phyloP scores from a whole-genome alignment of 2,888 invertebrate genomes.

The Anthophora plumipes region DNA sequence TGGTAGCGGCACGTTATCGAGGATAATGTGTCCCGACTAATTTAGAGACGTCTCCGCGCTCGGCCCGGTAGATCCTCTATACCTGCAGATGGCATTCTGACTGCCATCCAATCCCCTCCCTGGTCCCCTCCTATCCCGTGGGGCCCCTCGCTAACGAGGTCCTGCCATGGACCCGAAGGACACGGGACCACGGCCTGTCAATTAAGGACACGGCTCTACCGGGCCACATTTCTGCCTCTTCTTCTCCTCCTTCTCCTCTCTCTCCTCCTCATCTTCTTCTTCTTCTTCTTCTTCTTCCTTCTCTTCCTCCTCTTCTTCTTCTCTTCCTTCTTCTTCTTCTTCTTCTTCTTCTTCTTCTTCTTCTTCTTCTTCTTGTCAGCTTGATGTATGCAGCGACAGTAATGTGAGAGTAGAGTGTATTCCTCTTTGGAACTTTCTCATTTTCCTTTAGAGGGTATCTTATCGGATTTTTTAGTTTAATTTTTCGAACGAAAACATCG shows the following conservation, averaged over 20 bases:
- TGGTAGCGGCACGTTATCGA: slow-evolving; percentile 79
- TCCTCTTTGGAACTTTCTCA: neutral
- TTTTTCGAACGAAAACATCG: too few relatives aligned
- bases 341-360: slow-evolving; percentile 1
- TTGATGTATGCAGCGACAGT: slow-evolving; percentile 53
- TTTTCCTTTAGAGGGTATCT: neutral
- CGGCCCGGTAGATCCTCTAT: slow-evolving; percentile 71
- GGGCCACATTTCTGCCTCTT: slow-evolving; percentile 82
- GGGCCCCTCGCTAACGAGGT: slow-evolving; percentile 75
- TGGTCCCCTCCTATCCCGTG: slow-evolving; percentile 47
- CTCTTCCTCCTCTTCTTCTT: neutral
- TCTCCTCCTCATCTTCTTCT: neutral
- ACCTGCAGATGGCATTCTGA: slow-evolving; percentile 75
- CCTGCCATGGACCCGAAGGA: slow-evolving; percentile 81
- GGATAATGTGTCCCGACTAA: slow-evolving; percentile 83
- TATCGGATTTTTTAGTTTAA: too few relatives aligned
- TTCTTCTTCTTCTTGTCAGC: slow-evolving; percentile 35
- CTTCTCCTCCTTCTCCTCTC: slow-evolving; percentile 42
- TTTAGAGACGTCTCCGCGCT: slow-evolving; percentile 81
- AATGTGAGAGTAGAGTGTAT: slow-evolving; percentile 17
- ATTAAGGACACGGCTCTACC: slow-evolving; percentile 84
- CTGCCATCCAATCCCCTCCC: slow-evolving; percentile 65
- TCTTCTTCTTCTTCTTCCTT: slow-evolving; percentile 14
- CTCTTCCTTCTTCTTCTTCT: neutral
- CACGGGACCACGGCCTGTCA: slow-evolving; percentile 83